Conservation (phyloP, 1,140 invertebrate genomes). For the Drosophila setifemur region DNA sequence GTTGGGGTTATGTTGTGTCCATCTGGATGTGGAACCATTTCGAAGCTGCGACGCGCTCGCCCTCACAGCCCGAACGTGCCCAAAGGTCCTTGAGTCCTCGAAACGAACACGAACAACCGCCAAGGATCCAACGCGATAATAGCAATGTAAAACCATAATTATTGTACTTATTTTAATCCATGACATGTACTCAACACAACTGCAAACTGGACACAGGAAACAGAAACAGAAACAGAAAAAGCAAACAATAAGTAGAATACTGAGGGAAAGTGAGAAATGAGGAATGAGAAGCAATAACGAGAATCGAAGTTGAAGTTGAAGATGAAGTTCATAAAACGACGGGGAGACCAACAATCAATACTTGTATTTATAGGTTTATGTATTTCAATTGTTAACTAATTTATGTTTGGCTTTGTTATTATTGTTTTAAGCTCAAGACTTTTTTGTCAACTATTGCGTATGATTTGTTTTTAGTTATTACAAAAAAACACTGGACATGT, state of each 20-base stretch:
- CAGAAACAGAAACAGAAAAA: too few species aligned
- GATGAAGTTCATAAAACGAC: background rate
- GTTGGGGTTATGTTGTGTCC: constrained; percentile 11
- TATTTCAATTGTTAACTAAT: constrained; percentile 59
- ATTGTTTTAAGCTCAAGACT: constrained; percentile 59
- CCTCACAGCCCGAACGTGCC: constrained; percentile 20
- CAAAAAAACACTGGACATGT: background rate
- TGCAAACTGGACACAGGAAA: too few species aligned
- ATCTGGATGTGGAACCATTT: background rate
- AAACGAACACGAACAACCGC: too few species aligned
- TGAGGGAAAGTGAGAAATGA: background rate
- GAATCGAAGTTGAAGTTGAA: background rate
- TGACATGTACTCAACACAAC: background rate
- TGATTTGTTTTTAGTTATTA: background rate
- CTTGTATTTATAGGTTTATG: constrained; percentile 15
- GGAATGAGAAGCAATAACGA: constrained; percentile 7
- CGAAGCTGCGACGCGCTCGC: too few species aligned
- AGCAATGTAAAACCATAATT: background rate
- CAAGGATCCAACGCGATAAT: too few species aligned
- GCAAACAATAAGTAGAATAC: background rate
- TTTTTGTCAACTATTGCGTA: background rate
- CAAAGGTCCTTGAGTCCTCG: constrained; percentile 25
- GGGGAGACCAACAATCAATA: background rate
- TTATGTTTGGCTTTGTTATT: constrained; percentile 68
- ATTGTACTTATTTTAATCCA: constrained; percentile 18